phyloP scores from a whole-genome alignment of 1,140 invertebrate genomes.

The Philotrypesis tridentata region DNA sequence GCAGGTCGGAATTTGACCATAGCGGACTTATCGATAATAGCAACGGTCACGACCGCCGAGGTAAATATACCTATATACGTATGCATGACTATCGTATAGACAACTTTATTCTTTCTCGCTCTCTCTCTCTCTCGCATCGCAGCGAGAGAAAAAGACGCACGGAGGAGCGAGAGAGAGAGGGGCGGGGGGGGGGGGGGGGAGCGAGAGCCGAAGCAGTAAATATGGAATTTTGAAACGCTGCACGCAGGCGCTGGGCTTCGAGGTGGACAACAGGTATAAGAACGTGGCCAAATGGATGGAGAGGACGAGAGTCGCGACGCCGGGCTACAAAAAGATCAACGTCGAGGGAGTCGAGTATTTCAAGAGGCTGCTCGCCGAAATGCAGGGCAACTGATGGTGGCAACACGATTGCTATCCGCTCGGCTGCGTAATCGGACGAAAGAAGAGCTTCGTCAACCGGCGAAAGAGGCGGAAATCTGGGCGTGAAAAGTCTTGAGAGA shows the following conservation, averaged over 20 bases:
- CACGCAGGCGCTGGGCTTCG: conserved; percentile 78
- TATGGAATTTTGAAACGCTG: too few relatives aligned
- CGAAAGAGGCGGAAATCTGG: not conserved
- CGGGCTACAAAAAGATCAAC: conserved; percentile 84
- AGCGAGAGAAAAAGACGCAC: too few relatives aligned
- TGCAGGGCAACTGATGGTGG: conserved; percentile 36
- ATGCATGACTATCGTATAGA: not conserved
- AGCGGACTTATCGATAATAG: conserved; percentile 69
- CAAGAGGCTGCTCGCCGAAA: conserved; percentile 52
- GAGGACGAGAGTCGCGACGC: conserved; percentile 79
- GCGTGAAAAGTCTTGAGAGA: not conserved
- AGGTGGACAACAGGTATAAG: conserved; percentile 77
- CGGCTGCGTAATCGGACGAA: conserved; percentile 24
- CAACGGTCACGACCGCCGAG: conserved; percentile 64
- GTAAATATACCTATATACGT: conserved; percentile 54
- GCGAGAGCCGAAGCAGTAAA: too few relatives aligned
- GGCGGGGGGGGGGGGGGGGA: too few relatives aligned
- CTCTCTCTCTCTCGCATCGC: too few relatives aligned
- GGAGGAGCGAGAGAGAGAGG: not conserved
- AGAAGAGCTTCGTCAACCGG: not conserved
- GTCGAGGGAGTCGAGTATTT: conserved; percentile 69
- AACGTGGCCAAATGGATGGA: conserved; percentile 83
- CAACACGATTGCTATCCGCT: conserved; percentile 35
- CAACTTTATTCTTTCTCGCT: not conserved
- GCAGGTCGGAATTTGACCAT: conserved; percentile 72